Conservation (phyloP, 2,113 vertebrate genomes). For the Paramisgurnus dabryanus region DNA sequence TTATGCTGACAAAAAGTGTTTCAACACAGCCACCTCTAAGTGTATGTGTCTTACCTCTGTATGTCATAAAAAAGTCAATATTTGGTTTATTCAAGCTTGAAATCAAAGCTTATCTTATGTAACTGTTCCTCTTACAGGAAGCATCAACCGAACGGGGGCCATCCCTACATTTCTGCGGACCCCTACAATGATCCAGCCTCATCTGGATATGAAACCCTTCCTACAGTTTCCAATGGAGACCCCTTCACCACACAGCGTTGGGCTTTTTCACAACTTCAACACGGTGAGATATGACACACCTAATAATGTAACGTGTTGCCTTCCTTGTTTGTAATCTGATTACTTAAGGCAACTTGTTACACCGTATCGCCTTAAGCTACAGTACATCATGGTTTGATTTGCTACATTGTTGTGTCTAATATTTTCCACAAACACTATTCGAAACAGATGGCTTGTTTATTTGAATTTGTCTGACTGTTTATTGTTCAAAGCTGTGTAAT, state of each 20-base stretch:
- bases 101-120: conserved; percentile 1
- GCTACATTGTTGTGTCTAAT: not conserved
- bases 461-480: conserved; percentile 18
- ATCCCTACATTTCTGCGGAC: conserved; percentile 78
- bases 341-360: too few species aligned
- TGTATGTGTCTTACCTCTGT: conserved; percentile 4
- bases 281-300: conserved; percentile 64
- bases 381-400: not conserved
- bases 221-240: conserved; percentile 79
- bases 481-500: conserved; percentile 35
- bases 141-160: conserved; percentile 75
- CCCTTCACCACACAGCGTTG: conserved; percentile 72
- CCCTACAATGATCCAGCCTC: conserved; percentile 75
- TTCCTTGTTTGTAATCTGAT: too few species aligned
- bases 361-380: too few species aligned
- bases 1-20: conserved; percentile 22
- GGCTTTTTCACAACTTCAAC: conserved; percentile 80
- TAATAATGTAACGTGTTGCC: not conserved
- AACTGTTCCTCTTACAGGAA: conserved; percentile 65
- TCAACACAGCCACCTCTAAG: conserved; percentile 17
- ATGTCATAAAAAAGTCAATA: not conserved
- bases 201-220: conserved; percentile 80
- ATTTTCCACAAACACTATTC: conserved; percentile 32
- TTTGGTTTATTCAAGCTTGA: conserved; percentile 4
- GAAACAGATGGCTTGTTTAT: conserved; percentile 6